Evolutionary conservation across 2,797 vertebrate genomes (phyloP).

Genomic region (Tachyglossus aculeatus): DNA sequence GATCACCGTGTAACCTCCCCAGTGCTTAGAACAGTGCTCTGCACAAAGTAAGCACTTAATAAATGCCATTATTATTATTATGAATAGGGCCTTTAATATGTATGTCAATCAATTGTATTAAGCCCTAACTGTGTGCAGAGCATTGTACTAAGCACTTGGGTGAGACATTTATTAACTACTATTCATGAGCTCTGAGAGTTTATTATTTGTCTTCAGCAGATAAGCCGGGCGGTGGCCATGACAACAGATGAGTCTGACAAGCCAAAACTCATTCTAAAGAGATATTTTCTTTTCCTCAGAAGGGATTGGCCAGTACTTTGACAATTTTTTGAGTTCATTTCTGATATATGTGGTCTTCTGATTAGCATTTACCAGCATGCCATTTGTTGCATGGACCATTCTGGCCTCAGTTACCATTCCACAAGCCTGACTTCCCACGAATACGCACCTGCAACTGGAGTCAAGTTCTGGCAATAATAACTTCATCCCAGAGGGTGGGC

Average conservation of each 20-base stretch:
- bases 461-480: neutral
- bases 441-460: neutral
- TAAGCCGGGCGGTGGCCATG: slow-evolving; percentile 42
- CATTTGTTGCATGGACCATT: slow-evolving; percentile 42
- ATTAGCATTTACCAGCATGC: slow-evolving; percentile 19
- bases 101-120: too few relatives aligned
- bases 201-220: slow-evolving; percentile 54
- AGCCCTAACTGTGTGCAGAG: too few relatives aligned
- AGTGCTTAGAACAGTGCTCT: too few relatives aligned
- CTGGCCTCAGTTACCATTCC: slow-evolving; percentile 15
- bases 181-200: slow-evolving; percentile 29
- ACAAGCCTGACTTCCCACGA: neutral
- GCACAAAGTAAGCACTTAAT: too few relatives aligned
- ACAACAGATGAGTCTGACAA: slow-evolving; percentile 58
- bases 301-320: slow-evolving; percentile 43
- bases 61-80: too few relatives aligned
- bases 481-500: neutral
- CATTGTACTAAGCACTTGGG: too few relatives aligned
- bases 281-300: slow-evolving; percentile 49
- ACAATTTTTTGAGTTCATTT: slow-evolving; percentile 46
- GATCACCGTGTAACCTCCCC: too few relatives aligned
- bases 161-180: slow-evolving; percentile 23
- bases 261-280: slow-evolving; percentile 51
- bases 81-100: too few relatives aligned
- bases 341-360: slow-evolving; percentile 17